phyloP scores from a whole-genome alignment of 2,797 vertebrate species.

The Alcedo atthis region DNA sequence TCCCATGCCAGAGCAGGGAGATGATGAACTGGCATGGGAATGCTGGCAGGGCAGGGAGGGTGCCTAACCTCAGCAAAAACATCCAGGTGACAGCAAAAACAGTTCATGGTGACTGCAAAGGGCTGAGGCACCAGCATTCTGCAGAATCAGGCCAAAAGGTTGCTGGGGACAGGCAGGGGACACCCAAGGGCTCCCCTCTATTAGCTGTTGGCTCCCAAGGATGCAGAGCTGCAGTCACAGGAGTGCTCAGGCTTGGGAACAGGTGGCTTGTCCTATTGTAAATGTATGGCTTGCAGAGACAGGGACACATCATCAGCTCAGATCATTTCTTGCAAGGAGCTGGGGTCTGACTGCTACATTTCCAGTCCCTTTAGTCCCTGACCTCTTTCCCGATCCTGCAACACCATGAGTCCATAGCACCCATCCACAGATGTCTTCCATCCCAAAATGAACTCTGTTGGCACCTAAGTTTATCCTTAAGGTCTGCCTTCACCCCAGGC shows the following conservation, averaged over 20 bases:
- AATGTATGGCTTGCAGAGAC: background rate
- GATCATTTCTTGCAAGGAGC: background rate
- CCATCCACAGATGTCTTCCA: background rate
- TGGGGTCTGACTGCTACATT: background rate
- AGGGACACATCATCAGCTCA: background rate
- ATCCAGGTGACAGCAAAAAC: background rate
- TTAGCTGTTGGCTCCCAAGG: background rate
- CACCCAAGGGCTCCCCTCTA: background rate
- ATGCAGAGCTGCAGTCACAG: rapidly evolving
- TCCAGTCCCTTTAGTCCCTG: background rate
- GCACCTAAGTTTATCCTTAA: background rate
- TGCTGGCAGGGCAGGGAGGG: background rate
- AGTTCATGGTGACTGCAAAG: rapidly evolving
- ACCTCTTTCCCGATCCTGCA: background rate
- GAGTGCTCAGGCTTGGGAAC: background rate
- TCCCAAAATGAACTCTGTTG: background rate
- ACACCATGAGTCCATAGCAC: background rate
- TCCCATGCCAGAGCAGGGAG: background rate
- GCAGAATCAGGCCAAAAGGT: background rate
- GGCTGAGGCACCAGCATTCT: background rate
- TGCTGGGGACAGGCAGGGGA: background rate
- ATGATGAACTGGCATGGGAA: background rate
- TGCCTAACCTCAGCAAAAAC: background rate
- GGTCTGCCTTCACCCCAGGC: background rate
- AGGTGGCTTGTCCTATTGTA: background rate